Evolutionary conservation across 2,888 invertebrate genomes (phyloP).

Genomic region (Amorpha juglandis): DNA sequence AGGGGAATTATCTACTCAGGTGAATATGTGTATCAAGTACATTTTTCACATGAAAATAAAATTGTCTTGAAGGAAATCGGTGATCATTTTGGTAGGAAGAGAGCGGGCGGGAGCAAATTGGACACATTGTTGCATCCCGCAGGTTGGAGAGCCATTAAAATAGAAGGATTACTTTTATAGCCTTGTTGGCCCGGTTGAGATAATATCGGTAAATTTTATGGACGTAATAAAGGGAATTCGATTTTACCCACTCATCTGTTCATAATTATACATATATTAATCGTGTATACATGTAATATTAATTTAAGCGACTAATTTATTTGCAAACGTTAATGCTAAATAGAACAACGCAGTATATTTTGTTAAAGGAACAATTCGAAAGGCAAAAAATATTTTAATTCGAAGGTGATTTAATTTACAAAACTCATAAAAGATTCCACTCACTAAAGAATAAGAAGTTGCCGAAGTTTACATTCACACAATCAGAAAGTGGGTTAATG

Average conservation of each 20-base stretch:
- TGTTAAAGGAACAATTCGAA: background rate
- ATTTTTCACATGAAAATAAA: constrained; percentile 49
- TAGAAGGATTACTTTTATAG: constrained; percentile 82
- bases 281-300: background rate
- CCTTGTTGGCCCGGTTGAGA: constrained; percentile 77
- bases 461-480: constrained; percentile 79
- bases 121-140: constrained; percentile 77
- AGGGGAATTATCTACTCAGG: constrained; percentile 29
- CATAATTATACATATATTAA: constrained; percentile 66
- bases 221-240: constrained; percentile 80
- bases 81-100: constrained; percentile 48
- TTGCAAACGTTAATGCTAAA: background rate
- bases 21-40: constrained; percentile 32
- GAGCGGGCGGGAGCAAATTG: constrained; percentile 60
- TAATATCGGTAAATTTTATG: constrained; percentile 83
- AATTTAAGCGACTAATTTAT: background rate
- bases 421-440: constrained; percentile 71
- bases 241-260: constrained; percentile 79
- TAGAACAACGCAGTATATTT: background rate
- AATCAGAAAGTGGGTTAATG: constrained; percentile 83
- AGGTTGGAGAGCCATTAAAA: constrained; percentile 80
- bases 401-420: constrained; percentile 68
- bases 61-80: constrained; percentile 45
- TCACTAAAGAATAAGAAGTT: constrained; percentile 74
- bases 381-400: constrained; percentile 50